Conservation (phyloP, 1,140 invertebrate genomes). For the Lamellibrachia luymesi region DNA sequence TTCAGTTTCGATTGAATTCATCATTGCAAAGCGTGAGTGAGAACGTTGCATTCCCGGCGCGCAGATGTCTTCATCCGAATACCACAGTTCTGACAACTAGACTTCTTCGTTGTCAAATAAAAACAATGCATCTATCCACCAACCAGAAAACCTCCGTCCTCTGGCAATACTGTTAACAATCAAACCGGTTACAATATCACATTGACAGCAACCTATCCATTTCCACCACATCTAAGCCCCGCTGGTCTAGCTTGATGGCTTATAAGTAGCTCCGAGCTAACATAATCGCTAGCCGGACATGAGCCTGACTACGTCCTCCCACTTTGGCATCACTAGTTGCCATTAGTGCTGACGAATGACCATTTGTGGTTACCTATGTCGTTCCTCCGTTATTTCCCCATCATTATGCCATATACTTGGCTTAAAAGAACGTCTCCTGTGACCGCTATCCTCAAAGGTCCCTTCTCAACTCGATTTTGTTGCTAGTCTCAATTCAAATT, state of each 20-base stretch:
- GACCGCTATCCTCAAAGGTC: too few relatives aligned
- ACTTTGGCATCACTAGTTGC: background rate
- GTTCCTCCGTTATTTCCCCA: background rate
- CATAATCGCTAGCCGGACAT: background rate
- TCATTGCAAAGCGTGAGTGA: background rate
- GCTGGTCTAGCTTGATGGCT: background rate
- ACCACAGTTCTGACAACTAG: background rate
- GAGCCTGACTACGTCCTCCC: background rate
- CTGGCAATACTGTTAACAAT: background rate
- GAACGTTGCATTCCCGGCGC: too few relatives aligned
- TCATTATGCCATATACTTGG: too few relatives aligned
- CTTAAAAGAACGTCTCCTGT: too few relatives aligned
- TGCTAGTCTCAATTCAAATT: too few relatives aligned
- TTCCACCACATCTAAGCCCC: background rate
- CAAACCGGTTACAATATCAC: too few relatives aligned
- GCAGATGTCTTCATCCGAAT: background rate
- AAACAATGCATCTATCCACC: background rate
- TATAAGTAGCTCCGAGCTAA: background rate
- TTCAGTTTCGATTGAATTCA: background rate
- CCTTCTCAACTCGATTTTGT: too few relatives aligned
- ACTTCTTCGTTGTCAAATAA: background rate
- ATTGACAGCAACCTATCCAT: background rate
- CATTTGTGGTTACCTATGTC: background rate
- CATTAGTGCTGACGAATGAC: background rate
- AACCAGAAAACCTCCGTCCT: background rate